Evolutionary conservation across 1,140 invertebrate species (phyloP).

Genomic region (Lerema accius): DNA sequence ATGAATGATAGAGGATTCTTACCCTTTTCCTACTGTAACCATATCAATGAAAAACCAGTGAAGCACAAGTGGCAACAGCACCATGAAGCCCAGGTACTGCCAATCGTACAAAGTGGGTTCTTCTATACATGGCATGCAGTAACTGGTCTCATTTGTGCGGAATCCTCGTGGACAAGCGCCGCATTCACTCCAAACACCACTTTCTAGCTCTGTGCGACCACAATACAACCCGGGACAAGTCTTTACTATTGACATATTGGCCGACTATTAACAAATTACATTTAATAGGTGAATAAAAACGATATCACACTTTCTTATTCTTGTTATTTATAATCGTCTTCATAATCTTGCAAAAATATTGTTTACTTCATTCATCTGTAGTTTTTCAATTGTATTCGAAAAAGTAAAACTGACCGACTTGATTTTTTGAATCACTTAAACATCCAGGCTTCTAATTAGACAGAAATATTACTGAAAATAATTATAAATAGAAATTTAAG

Average conservation of each 20-base stretch:
- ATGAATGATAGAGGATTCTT: background rate
- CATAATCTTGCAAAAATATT: no score
- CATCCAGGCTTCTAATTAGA: no score
- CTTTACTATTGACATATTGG: slow-evolving; percentile 60
- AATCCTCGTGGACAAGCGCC: slow-evolving; percentile 94
- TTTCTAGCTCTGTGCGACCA: slow-evolving; percentile 86
- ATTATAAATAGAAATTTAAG: no score
- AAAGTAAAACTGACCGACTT: no score
- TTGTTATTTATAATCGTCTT: background rate
- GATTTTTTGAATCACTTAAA: no score
- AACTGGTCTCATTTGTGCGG: slow-evolving; percentile 69
- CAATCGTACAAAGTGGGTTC: slow-evolving; percentile 94
- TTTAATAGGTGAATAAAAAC: no score
- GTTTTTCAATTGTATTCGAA: no score
- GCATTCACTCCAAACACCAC: slow-evolving; percentile 90
- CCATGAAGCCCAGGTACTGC: slow-evolving; percentile 97
- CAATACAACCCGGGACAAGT: slow-evolving; percentile 94
- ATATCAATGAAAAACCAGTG: slow-evolving; percentile 97
- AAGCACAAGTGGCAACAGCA: slow-evolving; percentile 90
- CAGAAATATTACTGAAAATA: no score
- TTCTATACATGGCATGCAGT: slow-evolving; percentile 90
- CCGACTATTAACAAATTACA: no score
- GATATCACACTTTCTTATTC: no score
- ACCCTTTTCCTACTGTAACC: slow-evolving; percentile 85
- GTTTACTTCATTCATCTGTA: no score